Conservation (phyloP, 2,797 vertebrate species). For the Spinibarbus caldwelli region DNA sequence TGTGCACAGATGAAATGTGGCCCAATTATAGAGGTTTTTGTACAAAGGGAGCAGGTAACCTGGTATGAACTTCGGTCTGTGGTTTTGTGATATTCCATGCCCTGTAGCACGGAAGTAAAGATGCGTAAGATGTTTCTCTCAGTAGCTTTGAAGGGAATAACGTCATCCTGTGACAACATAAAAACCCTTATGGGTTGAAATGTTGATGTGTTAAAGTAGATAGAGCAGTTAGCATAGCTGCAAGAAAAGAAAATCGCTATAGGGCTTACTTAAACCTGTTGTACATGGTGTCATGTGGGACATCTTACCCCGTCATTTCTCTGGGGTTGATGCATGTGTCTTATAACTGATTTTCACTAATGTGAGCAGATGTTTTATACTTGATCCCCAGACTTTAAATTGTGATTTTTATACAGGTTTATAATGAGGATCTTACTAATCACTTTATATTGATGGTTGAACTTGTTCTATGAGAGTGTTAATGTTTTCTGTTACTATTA, state of each 20-base stretch:
- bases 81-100: conserved; percentile 5
- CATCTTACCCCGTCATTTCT: not conserved
- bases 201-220: conserved; percentile 61
- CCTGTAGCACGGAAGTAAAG: not conserved
- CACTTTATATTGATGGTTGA: not conserved
- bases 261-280: conserved; percentile 52
- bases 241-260: conserved; percentile 55
- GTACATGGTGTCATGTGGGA: conserved; percentile 49
- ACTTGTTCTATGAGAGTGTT: not conserved
- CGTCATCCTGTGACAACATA: conserved; percentile 43
- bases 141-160: conserved; percentile 15
- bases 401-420: conserved; percentile 50
- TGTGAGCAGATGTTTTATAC: conserved; percentile 76
- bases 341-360: conserved; percentile 82
- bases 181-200: conserved; percentile 43
- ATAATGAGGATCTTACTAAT: not conserved
- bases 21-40: conserved; percentile 15
- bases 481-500: not conserved
- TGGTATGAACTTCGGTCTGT: conserved; percentile 1
- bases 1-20: conserved; percentile 20
- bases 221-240: conserved; percentile 52
- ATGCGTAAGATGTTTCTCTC: not conserved
- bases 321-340: conserved; percentile 72
- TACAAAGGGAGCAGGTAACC: not conserved
- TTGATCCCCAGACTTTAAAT: conserved; percentile 60